These are phyloP conservation scores for Onychostoma macrolepis DNA, from an alignment of 2,113 vertebrate species.

Conservation along the genomic window DNA sequence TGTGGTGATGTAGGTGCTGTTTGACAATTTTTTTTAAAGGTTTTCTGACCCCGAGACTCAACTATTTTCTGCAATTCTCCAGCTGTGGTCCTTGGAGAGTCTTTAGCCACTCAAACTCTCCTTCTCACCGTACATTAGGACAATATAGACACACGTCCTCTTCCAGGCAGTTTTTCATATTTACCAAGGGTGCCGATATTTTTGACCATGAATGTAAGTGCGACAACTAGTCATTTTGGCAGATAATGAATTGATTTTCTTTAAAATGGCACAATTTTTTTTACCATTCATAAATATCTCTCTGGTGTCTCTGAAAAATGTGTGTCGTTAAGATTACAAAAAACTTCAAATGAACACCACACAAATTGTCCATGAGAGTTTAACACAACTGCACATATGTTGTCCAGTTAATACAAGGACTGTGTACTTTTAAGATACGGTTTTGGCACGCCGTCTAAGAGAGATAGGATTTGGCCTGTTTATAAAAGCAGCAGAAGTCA, in stretches of 20 bases:
- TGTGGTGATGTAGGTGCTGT: no score
- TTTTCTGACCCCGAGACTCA: no score
- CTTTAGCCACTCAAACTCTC: no score
- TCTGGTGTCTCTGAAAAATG: background rate
- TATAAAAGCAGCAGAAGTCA: conserved; percentile 56
- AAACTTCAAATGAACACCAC: background rate
- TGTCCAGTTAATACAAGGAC: background rate
- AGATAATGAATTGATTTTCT: background rate
- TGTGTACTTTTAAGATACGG: background rate
- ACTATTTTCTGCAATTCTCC: no score
- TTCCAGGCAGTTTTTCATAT: no score
- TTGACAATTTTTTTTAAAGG: no score
- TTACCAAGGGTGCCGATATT: no score
- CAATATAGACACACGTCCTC: no score
- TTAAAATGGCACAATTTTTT: background rate
- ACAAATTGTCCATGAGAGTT: background rate
- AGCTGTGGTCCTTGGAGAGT: no score
- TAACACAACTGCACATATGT: conserved; percentile 38
- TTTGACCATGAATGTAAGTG: no score
- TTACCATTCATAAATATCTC: background rate
- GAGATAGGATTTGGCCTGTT: conserved; percentile 42
- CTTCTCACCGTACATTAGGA: no score
- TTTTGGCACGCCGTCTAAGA: conserved; percentile 12
- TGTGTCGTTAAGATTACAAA: background rate
- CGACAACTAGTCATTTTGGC: background rate